Conservation (phyloP, 1,140 invertebrate species). For the Lineus longissimus region DNA sequence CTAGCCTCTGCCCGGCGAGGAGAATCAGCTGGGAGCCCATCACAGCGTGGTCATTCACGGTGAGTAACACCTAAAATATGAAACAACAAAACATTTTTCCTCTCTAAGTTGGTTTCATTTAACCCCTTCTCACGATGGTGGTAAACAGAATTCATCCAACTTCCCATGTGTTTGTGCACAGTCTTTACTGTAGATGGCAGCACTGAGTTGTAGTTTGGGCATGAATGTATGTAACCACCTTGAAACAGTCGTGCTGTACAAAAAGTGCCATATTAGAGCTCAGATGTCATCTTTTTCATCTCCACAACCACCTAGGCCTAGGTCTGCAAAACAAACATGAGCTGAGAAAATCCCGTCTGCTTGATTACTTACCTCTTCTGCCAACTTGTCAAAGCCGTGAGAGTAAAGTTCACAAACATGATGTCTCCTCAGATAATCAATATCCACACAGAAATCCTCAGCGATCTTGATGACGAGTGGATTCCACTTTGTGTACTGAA, state of each 20-base stretch:
- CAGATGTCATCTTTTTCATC: not conserved
- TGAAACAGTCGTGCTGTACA: too few species aligned
- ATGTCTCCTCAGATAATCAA: constrained; percentile 70
- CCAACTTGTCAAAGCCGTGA: constrained; percentile 71
- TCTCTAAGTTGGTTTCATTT: too few species aligned
- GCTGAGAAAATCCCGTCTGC: not conserved
- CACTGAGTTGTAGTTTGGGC: too few species aligned
- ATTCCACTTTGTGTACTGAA: constrained; percentile 27
- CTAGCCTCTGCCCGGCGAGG: constrained; percentile 70
- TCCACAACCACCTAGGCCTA: not conserved
- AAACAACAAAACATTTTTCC: constrained; percentile 19
- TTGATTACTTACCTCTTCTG: constrained; percentile 63
- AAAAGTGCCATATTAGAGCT: too few species aligned
- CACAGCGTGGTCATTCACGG: constrained; percentile 63
- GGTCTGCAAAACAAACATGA: not conserved
- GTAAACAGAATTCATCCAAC: too few species aligned
- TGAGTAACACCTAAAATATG: constrained; percentile 57
- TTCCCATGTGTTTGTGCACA: too few species aligned
- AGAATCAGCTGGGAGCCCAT: constrained; percentile 66
- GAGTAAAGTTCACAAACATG: constrained; percentile 74
- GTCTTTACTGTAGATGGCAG: too few species aligned
- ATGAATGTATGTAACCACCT: too few species aligned
- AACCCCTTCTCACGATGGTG: too few species aligned
- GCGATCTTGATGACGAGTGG: constrained; percentile 64
- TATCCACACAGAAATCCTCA: constrained; percentile 74